These are phyloP conservation scores for Suricata suricatta DNA, from an alignment of 2,113 vertebrate species.

Conservation along the genomic window DNA sequence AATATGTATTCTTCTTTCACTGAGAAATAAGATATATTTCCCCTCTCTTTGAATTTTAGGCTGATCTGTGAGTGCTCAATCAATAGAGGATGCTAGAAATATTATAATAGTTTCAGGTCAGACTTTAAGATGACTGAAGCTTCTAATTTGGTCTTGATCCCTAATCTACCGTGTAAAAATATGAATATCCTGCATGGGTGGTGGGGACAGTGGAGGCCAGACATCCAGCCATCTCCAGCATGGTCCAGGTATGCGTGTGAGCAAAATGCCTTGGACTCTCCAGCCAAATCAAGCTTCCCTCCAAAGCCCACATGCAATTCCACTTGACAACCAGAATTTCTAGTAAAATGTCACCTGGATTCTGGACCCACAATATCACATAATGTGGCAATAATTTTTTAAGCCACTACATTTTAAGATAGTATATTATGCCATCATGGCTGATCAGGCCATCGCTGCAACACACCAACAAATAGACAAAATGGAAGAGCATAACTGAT, in stretches of 20 bases:
- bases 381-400: background rate
- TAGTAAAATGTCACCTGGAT: background rate
- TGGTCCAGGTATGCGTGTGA: background rate
- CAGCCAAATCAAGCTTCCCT: background rate
- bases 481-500: background rate
- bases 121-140: background rate
- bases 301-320: background rate
- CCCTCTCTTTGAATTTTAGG: background rate
- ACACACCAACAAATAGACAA: background rate
- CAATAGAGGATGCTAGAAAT: background rate
- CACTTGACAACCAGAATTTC: background rate
- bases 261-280: background rate
- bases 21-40: background rate
- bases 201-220: rapidly evolving
- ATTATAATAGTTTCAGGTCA: background rate
- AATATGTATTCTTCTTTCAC: background rate
- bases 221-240: no score
- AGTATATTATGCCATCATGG: background rate
- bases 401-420: background rate
- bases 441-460: background rate
- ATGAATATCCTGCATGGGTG: background rate
- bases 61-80: background rate
- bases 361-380: background rate
- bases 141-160: background rate
- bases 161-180: background rate